A percentile compares a stretch with the other conserved stretches of the same genome.
These are phyloP conservation scores for Hyla sarda DNA, from an alignment of 2,113 vertebrate genomes.

Conservation along the genomic window DNA sequence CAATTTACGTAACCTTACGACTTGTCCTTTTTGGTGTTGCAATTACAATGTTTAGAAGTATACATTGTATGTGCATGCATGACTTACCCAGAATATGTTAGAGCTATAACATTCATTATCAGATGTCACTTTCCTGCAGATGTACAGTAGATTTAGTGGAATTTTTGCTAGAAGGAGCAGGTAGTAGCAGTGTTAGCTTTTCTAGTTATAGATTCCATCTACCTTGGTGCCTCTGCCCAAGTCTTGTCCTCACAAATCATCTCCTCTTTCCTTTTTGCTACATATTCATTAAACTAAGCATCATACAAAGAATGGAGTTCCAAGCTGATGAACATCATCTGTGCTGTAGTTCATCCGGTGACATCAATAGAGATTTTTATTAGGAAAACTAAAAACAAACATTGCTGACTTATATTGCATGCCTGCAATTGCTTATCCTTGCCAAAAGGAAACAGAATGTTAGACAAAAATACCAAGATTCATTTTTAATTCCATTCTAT, in stretches of 20 bases:
- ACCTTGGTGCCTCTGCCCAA: not conserved
- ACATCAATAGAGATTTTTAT: not conserved
- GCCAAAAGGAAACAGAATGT: too few relatives aligned
- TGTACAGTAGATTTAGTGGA: not conserved
- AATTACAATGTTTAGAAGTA: not conserved
- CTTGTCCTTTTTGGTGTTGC: too few relatives aligned
- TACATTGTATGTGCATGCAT: not conserved
- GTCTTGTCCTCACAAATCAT: too few relatives aligned
- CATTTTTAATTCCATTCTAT: not conserved
- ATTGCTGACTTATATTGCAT: not conserved
- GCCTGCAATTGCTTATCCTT: too few relatives aligned
- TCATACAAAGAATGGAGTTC: too few relatives aligned
- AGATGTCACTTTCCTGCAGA: not conserved
- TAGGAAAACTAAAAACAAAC: not conserved
- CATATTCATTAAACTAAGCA: too few relatives aligned
- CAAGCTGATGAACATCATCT: not conserved
- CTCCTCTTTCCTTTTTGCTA: too few relatives aligned
- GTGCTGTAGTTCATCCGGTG: not conserved
- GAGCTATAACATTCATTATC: not conserved
- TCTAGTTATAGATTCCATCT: not conserved
- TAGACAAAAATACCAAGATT: not conserved
- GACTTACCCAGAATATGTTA: not conserved
- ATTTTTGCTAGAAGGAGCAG: not conserved
- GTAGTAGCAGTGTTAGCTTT: not conserved
- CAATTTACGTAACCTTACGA: too few relatives aligned